Evolutionary conservation across 2,888 invertebrate species (phyloP), one percentile per base, ranked within the genome.

Genomic region (Xestia xanthographa): DNA sequence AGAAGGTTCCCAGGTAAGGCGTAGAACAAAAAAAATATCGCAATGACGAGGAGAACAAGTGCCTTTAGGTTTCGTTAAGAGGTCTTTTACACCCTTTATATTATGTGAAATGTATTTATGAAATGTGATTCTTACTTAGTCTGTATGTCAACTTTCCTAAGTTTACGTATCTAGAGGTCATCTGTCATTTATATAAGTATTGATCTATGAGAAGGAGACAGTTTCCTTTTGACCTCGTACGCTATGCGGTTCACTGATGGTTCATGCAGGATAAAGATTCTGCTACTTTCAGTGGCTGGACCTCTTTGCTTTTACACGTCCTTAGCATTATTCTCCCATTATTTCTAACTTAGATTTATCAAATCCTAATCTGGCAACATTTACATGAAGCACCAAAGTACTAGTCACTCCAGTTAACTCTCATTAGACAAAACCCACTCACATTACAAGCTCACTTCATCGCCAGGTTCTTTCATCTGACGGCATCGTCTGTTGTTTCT

Each of bases 401-500:
- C 60, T 67, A 78, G 60, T 66, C 72, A 45, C 72, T 63, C 60
- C n/a, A 75, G 69, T 29, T 82, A 14, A 38, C 12, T 82, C 85
- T 87, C 81, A 85, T 79, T 85, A 88, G 69, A 66, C 66, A 48
- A 62, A 77, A 79, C 58, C 69, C 58, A 79, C 77, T 69, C 75
- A 82, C 70, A 79, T 77, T 66, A 79, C 82, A 73, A 79, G 84
- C 72, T 84, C 77, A 75, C 82, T 81, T 83, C 77, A 84, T 66
- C 58, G 26, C n/a, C 63, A 58, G 67, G 66, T 78, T 82, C 80
- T 86, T 83, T 83, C 80, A 82, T 65, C 68, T 62, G 60, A 22
- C 71, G 53, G 66, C 75, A 67, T 79, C 76, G 5, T 84, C 86
- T 84, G 14, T 88, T 90, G 86, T 86, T 84, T 82, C 89, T 83